These are phyloP conservation scores for Saguinus imperator DNA, from an alignment of 2,113 vertebrate genomes.

Conservation along the genomic window DNA sequence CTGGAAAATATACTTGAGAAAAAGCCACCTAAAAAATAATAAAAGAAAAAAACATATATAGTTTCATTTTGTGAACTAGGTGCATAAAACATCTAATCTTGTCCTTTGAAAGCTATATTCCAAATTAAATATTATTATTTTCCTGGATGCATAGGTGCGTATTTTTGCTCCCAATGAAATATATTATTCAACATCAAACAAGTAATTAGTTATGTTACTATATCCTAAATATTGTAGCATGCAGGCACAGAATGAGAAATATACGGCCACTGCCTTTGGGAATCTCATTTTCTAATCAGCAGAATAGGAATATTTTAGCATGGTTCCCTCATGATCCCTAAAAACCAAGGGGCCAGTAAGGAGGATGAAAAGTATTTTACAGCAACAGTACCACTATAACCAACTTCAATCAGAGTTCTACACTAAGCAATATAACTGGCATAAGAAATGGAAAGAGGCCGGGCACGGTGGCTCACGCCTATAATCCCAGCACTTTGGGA, in stretches of 20 bases:
- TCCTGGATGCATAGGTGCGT: neutral
- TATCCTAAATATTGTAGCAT: neutral
- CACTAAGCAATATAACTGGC: neutral
- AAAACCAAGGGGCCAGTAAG: neutral
- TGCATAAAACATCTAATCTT: slow-evolving; percentile 42
- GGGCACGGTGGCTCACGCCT: no score
- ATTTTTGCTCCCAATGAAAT: slow-evolving; percentile 19
- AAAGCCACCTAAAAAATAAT: slow-evolving; percentile 89
- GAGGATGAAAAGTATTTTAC: neutral
- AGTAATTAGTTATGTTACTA: neutral
- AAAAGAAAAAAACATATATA: slow-evolving; percentile 40
- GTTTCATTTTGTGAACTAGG: slow-evolving; percentile 1
- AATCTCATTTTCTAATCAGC: neutral
- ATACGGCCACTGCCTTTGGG: neutral
- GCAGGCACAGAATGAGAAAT: neutral
- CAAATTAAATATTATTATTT: slow-evolving; percentile 21
- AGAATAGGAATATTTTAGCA: neutral
- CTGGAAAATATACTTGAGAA: slow-evolving; percentile 97
- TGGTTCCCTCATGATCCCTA: neutral
- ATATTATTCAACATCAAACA: slow-evolving; percentile 21
- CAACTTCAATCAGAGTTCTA: neutral
- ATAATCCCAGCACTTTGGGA: no score
- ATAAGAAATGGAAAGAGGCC: neutral
- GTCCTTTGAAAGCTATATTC: slow-evolving; percentile 21
- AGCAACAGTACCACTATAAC: neutral